These are phyloP conservation scores for Pyrgilauda ruficollis DNA, from an alignment of 2,113 vertebrate genomes.

Conservation along the genomic window DNA sequence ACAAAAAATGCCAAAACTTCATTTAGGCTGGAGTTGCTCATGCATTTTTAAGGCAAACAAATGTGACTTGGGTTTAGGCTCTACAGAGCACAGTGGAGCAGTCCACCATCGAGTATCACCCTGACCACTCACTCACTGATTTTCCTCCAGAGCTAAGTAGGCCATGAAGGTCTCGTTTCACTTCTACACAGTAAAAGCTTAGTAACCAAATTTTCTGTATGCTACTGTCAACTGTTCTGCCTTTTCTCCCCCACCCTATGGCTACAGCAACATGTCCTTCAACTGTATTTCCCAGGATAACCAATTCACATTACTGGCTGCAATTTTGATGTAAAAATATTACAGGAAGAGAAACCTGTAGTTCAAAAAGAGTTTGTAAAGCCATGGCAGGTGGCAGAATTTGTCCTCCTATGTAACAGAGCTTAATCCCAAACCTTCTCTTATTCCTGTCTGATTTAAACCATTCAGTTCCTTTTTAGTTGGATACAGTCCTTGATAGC, in stretches of 20 bases:
- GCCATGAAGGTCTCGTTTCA: background rate
- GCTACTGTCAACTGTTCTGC: background rate
- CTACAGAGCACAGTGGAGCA: rapidly evolving
- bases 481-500: slow-evolving; percentile 29
- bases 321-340: background rate
- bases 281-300: background rate
- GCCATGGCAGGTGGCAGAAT: background rate
- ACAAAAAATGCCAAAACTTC: background rate
- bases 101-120: background rate
- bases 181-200: background rate
- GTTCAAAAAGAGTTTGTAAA: background rate
- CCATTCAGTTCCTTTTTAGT: background rate
- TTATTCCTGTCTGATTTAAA: slow-evolving; percentile 34
- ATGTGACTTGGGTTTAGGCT: background rate
- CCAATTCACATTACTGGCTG: background rate
- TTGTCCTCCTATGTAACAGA: background rate
- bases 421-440: background rate
- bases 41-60: background rate
- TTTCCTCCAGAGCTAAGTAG: background rate
- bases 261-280: background rate
- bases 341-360: background rate
- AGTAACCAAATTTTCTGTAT: background rate
- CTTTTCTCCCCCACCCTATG: background rate
- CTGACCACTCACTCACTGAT: background rate
- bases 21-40: background rate